Conservation (phyloP, 2,797 vertebrate species). For the Manis crassicaudata region DNA sequence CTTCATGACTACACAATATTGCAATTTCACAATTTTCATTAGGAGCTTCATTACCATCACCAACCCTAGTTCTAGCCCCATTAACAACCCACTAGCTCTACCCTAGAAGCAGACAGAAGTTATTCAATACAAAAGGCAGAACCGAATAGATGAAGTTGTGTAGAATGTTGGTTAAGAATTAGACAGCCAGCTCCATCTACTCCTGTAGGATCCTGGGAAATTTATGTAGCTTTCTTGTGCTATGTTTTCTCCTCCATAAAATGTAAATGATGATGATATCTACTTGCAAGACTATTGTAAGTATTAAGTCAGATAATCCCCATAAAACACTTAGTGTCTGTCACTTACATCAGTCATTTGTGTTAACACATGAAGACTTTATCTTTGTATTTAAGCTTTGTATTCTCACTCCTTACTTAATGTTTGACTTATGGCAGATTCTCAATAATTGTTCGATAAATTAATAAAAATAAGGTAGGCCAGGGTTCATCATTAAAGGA, state of each 20-base stretch:
- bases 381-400: background rate
- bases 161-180: background rate
- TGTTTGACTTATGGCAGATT: background rate
- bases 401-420: background rate
- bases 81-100: background rate
- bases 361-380: background rate
- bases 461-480: background rate
- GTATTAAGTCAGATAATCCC: background rate
- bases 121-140: background rate
- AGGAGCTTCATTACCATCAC: background rate
- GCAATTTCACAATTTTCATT: background rate
- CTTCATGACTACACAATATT: background rate
- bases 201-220: background rate
- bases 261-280: background rate
- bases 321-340: background rate
- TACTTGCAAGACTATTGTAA: background rate
- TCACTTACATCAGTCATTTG: background rate
- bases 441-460: slow-evolving; percentile 11
- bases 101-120: background rate
- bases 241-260: background rate
- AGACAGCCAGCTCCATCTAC: background rate
- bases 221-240: background rate
- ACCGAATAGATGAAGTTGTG: background rate
- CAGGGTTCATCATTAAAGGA: background rate
- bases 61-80: background rate